Evolutionary conservation across 2,797 vertebrate genomes (phyloP).

Genomic region (Scolopax rusticola): DNA sequence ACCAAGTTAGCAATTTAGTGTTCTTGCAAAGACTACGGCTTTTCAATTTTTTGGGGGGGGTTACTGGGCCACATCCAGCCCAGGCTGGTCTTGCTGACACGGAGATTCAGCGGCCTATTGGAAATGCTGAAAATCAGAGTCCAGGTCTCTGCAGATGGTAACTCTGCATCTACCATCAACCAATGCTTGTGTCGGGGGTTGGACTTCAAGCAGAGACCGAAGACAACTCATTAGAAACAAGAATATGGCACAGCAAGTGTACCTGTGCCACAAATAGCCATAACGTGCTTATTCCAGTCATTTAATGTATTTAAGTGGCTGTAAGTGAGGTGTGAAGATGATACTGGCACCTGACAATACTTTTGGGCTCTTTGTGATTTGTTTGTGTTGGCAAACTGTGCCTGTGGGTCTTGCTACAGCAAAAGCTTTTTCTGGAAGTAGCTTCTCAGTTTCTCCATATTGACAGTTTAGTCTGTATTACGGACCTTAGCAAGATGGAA

Average conservation of each 20-base stretch:
- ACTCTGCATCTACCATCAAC: background rate
- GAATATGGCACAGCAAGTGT: accelerated
- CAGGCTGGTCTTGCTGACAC: background rate
- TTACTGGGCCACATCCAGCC: background rate
- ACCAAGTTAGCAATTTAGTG: background rate
- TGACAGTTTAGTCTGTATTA: background rate
- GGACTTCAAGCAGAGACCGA: background rate
- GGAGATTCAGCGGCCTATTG: background rate
- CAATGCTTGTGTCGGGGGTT: background rate
- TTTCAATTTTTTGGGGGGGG: background rate
- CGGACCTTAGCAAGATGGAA: background rate
- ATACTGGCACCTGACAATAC: background rate
- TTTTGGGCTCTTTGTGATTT: background rate
- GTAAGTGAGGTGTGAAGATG: background rate
- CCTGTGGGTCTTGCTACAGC: background rate
- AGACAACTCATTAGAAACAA: background rate
- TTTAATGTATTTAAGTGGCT: background rate
- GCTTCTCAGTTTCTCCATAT: background rate
- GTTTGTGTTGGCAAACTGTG: background rate
- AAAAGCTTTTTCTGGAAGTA: background rate
- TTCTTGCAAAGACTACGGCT: background rate
- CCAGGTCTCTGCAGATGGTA: background rate
- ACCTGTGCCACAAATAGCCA: background rate
- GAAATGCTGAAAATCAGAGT: background rate
- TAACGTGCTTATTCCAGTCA: background rate